Conservation (phyloP, 1,140 invertebrate species). For the Drosophila seguyi region DNA sequence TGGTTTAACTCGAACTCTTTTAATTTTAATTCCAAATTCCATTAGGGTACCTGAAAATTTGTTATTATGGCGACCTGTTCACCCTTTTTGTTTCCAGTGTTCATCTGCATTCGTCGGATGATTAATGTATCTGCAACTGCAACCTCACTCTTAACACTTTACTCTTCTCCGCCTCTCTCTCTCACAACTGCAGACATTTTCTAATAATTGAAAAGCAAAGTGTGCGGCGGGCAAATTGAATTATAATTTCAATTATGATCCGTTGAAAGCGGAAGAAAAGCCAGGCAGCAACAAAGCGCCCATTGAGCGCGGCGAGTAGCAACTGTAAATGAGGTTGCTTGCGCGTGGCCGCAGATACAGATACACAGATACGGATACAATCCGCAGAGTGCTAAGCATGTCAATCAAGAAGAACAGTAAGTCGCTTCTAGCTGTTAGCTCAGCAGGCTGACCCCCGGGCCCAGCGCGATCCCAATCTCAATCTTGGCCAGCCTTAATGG, state of each 20-base stretch:
- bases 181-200: conserved; percentile 44
- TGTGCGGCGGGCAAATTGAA: conserved; percentile 67
- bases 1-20: not conserved
- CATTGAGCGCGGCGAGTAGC: conserved; percentile 56
- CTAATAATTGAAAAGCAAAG: conserved; percentile 82
- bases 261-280: conserved; percentile 81
- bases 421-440: conserved; percentile 53
- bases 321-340: conserved; percentile 79
- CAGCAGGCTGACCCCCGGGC: conserved; percentile 23
- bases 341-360: conserved; percentile 36
- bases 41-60: not conserved
- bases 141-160: conserved; percentile 2
- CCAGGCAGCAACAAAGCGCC: conserved; percentile 58
- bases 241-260: conserved; percentile 83
- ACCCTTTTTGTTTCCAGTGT: conserved; percentile 1
- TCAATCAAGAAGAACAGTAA: conserved; percentile 78
- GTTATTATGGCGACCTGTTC: not conserved
- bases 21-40: not conserved
- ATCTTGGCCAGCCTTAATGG: conserved; percentile 68
- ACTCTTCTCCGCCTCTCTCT: conserved; percentile 13
- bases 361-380: conserved; percentile 48
- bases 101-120: conserved; percentile 26
- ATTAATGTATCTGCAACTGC: conserved; percentile 60
- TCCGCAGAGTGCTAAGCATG: conserved; percentile 43
- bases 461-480: conserved; percentile 38